phyloP scores from a whole-genome alignment of 2,113 vertebrate genomes.

The Pachyramphus minor region DNA sequence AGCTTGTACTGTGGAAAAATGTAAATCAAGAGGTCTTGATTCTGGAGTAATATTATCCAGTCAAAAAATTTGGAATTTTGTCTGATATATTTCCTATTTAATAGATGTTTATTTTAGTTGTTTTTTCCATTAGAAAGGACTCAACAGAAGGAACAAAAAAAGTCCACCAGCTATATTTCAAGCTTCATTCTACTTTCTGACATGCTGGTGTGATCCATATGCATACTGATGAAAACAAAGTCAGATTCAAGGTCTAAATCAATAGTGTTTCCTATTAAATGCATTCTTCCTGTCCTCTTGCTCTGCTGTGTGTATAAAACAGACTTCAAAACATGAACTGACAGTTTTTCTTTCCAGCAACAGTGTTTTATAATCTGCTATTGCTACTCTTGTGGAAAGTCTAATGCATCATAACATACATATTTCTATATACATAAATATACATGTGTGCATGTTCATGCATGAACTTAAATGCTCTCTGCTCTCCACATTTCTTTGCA shows the following conservation, averaged over 20 bases:
- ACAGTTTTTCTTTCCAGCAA: background rate
- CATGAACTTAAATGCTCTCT: background rate
- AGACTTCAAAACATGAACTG: background rate
- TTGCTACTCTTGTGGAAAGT: background rate
- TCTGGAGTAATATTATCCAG: background rate
- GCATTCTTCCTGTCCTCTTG: background rate
- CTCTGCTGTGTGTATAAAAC: background rate
- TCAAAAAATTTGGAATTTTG: background rate
- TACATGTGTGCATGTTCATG: rapidly evolving
- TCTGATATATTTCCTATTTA: background rate
- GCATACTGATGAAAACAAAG: background rate
- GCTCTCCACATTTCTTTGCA: background rate
- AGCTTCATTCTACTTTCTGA: background rate
- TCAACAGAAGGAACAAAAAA: background rate
- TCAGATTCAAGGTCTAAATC: background rate
- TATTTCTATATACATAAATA: background rate
- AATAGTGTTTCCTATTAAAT: background rate
- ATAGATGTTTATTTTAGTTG: background rate
- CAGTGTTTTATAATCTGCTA: background rate
- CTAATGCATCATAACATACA: background rate
- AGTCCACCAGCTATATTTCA: background rate
- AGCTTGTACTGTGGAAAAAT: background rate
- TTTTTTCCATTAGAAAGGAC: background rate
- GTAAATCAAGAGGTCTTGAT: background rate
- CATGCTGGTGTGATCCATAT: background rate